Evolutionary conservation across 2,888 invertebrate species (phyloP).

Genomic region (Lacanobia wlatinum): DNA sequence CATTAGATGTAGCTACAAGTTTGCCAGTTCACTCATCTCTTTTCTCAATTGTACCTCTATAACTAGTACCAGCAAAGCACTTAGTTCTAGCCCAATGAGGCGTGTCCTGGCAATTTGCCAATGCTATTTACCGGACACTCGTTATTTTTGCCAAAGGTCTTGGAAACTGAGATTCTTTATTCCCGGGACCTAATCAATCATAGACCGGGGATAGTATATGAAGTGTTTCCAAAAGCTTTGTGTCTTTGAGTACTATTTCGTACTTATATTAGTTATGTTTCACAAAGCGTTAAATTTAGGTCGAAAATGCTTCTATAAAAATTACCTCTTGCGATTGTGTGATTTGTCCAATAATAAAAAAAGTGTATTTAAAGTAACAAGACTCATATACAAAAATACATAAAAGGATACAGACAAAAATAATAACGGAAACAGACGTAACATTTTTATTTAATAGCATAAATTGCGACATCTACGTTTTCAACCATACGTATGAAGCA

Average conservation of each 20-base stretch:
- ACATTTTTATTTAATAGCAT: too few relatives aligned
- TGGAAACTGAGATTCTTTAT: constrained; percentile 55
- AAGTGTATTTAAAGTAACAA: too few relatives aligned
- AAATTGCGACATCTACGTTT: too few relatives aligned
- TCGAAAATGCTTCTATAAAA: neutral
- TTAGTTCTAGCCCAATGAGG: constrained; percentile 65
- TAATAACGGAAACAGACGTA: too few relatives aligned
- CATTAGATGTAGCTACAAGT: neutral
- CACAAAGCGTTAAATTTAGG: neutral
- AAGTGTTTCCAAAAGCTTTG: constrained; percentile 20
- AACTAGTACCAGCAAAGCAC: constrained; percentile 56
- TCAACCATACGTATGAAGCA: too few relatives aligned
- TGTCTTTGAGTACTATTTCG: constrained; percentile 4
- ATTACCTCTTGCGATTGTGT: neutral
- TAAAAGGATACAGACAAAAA: too few relatives aligned
- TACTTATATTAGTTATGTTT: neutral
- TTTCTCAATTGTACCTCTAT: constrained; percentile 14
- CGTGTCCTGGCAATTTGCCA: constrained; percentile 64
- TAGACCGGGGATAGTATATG: constrained; percentile 14
- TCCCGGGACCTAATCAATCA: constrained; percentile 58
- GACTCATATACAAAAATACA: too few relatives aligned
- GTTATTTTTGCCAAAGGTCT: constrained; percentile 60
- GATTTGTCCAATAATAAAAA: neutral
- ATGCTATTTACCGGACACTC: constrained; percentile 64
- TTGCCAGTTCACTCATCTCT: neutral